Percentiles rank a stretch among this genome's conserved stretches.
Evolutionary conservation across 2,888 invertebrate genomes (phyloP).

Genomic region (Ophion ventricosus): DNA sequence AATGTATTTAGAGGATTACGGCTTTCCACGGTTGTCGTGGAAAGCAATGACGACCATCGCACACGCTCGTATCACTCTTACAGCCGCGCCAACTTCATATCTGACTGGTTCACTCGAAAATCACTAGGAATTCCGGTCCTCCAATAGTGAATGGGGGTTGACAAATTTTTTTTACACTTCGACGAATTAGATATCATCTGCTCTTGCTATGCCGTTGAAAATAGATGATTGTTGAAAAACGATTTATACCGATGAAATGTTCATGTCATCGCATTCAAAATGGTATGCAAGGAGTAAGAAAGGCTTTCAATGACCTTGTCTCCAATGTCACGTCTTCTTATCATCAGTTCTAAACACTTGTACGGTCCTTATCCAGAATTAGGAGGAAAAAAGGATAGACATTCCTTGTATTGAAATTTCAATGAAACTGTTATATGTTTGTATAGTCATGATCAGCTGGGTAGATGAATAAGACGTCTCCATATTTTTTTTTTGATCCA

Average conservation of each 20-base stretch:
- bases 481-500: too few relatives aligned
- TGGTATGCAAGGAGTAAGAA: not conserved
- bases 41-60: conserved; percentile 56
- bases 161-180: not conserved
- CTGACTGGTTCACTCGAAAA: conserved; percentile 32
- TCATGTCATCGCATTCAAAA: not conserved
- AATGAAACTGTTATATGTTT: too few relatives aligned
- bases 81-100: conserved; percentile 28
- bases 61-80: conserved; percentile 41
- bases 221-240: too few relatives aligned
- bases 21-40: conserved; percentile 66
- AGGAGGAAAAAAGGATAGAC: too few relatives aligned
- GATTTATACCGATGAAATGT: not conserved
- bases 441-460: too few relatives aligned
- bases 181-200: not conserved
- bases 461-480: too few relatives aligned
- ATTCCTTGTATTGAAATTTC: too few relatives aligned
- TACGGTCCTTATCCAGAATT: too few relatives aligned
- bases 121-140: not conserved
- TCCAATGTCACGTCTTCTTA: not conserved
- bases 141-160: not conserved
- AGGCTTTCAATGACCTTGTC: not conserved
- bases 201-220: not conserved
- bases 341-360: too few relatives aligned
- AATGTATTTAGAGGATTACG: conserved; percentile 66